A percentile compares a stretch with the other conserved stretches of the same genome.
Evolutionary conservation across 2,797 vertebrate species (phyloP).

Genomic region (Malacoraja senta): DNA sequence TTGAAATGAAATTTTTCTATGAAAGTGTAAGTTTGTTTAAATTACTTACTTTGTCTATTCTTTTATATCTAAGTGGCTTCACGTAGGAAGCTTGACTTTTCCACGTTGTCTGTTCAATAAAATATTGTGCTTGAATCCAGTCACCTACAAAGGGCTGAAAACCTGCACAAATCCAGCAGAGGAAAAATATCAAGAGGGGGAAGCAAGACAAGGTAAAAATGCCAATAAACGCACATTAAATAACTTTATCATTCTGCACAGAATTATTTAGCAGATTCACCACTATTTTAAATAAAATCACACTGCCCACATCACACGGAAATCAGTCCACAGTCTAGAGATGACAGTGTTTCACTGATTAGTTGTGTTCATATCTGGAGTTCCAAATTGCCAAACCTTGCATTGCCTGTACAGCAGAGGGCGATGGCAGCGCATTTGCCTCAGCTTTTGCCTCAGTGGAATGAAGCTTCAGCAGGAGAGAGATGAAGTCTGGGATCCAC

Average conservation of each 20-base stretch:
- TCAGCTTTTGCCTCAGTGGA: neutral
- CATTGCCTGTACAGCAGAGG: neutral
- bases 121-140: constrained; percentile 84
- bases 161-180: constrained; percentile 53
- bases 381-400: neutral
- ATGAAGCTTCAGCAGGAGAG: neutral
- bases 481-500: neutral
- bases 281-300: no score
- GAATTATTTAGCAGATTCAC: neutral
- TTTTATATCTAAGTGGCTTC: constrained; percentile 77
- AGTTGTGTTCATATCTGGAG: neutral
- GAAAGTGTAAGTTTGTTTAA: neutral
- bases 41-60: constrained; percentile 67
- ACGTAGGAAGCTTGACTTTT: constrained; percentile 73
- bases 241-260: neutral
- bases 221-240: neutral
- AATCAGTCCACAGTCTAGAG: neutral
- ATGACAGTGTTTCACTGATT: neutral
- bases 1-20: neutral
- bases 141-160: constrained; percentile 81
- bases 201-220: no score
- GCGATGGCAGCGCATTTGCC: neutral
- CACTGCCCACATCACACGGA: neutral
- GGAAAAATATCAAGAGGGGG: no score
- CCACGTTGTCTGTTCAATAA: constrained; percentile 67